A percentile compares a stretch with the other conserved stretches of the same genome.
Evolutionary conservation across 2,797 vertebrate species (phyloP).

Genomic region (Danio aesculapii): DNA sequence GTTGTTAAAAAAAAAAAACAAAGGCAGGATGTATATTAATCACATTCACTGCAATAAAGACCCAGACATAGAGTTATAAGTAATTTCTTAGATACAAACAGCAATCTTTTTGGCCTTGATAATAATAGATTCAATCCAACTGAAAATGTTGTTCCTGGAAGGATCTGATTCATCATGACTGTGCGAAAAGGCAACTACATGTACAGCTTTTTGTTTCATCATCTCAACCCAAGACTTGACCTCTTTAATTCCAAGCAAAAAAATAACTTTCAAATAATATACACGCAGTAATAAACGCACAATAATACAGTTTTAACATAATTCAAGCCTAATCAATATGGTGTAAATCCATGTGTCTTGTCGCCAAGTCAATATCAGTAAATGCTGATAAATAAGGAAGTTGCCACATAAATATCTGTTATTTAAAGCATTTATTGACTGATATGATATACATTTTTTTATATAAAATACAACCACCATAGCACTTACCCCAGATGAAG

Average conservation of each 20-base stretch:
- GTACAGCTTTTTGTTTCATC: not conserved
- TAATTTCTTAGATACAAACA: too few species aligned
- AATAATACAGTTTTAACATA: not conserved
- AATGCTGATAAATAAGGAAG: constrained; percentile 7
- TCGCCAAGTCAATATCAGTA: constrained; percentile 1
- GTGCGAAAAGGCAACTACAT: not conserved
- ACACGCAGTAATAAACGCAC: not conserved
- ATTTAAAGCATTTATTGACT: not conserved
- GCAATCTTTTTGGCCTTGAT: too few species aligned
- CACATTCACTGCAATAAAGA: too few species aligned
- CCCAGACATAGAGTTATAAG: too few species aligned
- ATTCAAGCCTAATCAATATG: not conserved
- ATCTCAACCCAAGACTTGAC: not conserved
- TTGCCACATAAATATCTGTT: not conserved
- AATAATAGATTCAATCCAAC: too few species aligned
- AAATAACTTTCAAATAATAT: not conserved
- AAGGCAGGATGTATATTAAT: too few species aligned
- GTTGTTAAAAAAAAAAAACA: too few species aligned
- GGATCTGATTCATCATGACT: not conserved
- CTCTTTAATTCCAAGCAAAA: not conserved
- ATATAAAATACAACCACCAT: too few species aligned
- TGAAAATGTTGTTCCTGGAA: too few species aligned
- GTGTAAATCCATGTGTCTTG: not conserved
- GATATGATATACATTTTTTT: not conserved
- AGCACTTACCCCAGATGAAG: not conserved